Percentiles rank a stretch among this genome's conserved stretches.
Conservation (phyloP, 2,797 vertebrate species). For the Toxotes lorentzi region DNA sequence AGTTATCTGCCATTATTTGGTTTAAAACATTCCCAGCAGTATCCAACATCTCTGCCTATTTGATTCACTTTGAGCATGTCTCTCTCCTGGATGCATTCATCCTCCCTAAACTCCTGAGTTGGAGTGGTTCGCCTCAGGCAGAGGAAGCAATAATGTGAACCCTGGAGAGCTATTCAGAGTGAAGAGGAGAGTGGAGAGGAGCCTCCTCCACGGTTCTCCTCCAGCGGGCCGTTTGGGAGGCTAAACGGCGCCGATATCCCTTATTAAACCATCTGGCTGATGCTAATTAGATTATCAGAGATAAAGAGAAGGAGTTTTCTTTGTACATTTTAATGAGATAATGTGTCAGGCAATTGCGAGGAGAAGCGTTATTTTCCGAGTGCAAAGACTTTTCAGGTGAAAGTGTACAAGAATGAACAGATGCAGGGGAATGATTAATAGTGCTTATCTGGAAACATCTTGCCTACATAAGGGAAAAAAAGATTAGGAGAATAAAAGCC, state of each 20-base stretch:
- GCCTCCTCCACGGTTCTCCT: slow-evolving; percentile 84
- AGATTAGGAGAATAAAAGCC: slow-evolving; percentile 61
- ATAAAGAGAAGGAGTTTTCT: slow-evolving; percentile 91
- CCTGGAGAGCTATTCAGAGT: slow-evolving; percentile 88
- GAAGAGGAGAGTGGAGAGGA: slow-evolving; percentile 82
- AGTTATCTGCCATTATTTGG: slow-evolving; percentile 84
- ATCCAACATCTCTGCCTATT: slow-evolving; percentile 83
- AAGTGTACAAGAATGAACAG: slow-evolving; percentile 82
- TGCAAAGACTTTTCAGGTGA: slow-evolving; percentile 84
- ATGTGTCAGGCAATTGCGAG: slow-evolving; percentile 86
- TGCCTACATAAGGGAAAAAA: slow-evolving; percentile 80
- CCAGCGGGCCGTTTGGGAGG: slow-evolving; percentile 88
- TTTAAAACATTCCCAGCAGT: slow-evolving; percentile 85
- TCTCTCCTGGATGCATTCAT: slow-evolving; percentile 85
- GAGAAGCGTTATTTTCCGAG: slow-evolving; percentile 77
- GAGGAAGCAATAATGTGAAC: slow-evolving; percentile 89
- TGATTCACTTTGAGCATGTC: slow-evolving; percentile 84
- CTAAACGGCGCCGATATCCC: slow-evolving; percentile 87
- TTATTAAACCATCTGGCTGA: slow-evolving; percentile 92
- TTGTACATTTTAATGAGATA: slow-evolving; percentile 91
- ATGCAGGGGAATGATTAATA: slow-evolving; percentile 85
- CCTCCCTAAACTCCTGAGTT: slow-evolving; percentile 86
- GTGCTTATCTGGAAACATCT: slow-evolving; percentile 81
- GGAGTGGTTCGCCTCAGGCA: slow-evolving; percentile 87
- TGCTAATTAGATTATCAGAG: slow-evolving; percentile 92